phyloP scores from a whole-genome alignment of 2,797 vertebrate genomes.

The Lacerta bilineata region DNA sequence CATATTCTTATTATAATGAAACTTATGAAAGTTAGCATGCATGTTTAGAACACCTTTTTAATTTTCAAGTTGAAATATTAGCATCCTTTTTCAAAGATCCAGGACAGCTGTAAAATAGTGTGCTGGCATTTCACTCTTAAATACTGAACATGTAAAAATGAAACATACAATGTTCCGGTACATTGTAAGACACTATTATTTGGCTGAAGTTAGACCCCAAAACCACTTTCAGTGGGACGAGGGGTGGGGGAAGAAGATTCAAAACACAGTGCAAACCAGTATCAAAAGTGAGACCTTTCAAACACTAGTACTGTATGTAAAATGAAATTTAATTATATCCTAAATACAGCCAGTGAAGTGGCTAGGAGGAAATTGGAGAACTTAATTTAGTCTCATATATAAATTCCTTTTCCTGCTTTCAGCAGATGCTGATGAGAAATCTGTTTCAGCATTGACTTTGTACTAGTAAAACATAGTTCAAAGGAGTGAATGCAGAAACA shows the following conservation, averaged over 20 bases:
- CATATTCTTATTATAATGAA: too few species aligned
- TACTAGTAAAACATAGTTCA: conserved; percentile 16
- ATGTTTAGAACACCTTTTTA: background rate
- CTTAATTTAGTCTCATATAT: conserved; percentile 17
- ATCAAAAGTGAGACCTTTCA: conserved; percentile 2
- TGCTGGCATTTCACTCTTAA: background rate
- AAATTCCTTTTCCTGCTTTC: background rate
- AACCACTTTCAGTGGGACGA: background rate
- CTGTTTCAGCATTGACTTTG: conserved; percentile 34
- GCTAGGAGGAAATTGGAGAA: conserved; percentile 17
- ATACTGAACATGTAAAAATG: background rate
- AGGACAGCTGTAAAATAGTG: background rate
- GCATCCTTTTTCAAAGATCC: background rate
- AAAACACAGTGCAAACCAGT: background rate
- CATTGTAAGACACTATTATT: background rate
- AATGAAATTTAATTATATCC: conserved; percentile 29
- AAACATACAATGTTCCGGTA: background rate
- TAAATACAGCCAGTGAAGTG: conserved; percentile 2
- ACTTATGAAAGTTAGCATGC: too few species aligned
- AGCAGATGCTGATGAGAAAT: conserved; percentile 21
- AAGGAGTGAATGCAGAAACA: conserved; percentile 41
- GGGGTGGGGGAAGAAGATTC: background rate
- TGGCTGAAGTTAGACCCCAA: background rate
- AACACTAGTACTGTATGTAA: background rate
- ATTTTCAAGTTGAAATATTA: background rate